A percentile compares a stretch with the other conserved stretches of the same genome.
Evolutionary conservation across 2,888 invertebrate genomes (phyloP).

Genomic region (Hemicrepidius hirtus): DNA sequence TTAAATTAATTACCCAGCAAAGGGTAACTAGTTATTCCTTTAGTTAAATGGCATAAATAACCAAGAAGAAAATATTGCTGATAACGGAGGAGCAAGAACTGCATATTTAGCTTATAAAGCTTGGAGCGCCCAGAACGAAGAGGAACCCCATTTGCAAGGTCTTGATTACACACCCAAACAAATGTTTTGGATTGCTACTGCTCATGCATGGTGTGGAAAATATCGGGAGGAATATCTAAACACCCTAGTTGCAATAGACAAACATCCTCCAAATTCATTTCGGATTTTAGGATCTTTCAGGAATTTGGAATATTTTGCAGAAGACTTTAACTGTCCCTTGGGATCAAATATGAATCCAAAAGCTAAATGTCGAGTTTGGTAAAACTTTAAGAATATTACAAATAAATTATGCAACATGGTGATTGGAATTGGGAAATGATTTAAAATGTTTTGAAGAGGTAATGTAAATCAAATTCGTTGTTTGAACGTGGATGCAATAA

Average conservation of each 20-base stretch:
- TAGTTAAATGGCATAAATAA: constrained; percentile 93
- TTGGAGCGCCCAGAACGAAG: constrained; percentile 79
- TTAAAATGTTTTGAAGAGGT: too few species aligned
- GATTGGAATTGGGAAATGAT: too few species aligned
- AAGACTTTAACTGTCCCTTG: constrained; percentile 76
- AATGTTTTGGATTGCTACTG: constrained; percentile 89
- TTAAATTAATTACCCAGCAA: constrained; percentile 43
- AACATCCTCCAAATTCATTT: constrained; percentile 77
- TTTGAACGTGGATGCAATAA: too few species aligned
- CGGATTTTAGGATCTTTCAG: constrained; percentile 77
- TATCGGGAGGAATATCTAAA: constrained; percentile 79
- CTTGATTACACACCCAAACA: constrained; percentile 79
- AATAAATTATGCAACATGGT: too few species aligned
- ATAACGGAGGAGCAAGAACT: constrained; percentile 93
- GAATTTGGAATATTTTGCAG: constrained; percentile 76
- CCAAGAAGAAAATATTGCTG: constrained; percentile 94
- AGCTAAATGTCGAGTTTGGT: constrained; percentile 78
- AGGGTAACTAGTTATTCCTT: constrained; percentile 35
- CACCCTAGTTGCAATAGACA: constrained; percentile 83
- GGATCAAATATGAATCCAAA: constrained; percentile 76
- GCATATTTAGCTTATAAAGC: constrained; percentile 79
- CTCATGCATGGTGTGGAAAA: constrained; percentile 91
- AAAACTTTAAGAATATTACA: too few species aligned
- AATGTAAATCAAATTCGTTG: too few species aligned
- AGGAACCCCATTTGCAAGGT: constrained; percentile 79